Base-by-base conservation (phyloP, 2,113 vertebrate species). In the Nothobranchius kuhntae region DNA sequence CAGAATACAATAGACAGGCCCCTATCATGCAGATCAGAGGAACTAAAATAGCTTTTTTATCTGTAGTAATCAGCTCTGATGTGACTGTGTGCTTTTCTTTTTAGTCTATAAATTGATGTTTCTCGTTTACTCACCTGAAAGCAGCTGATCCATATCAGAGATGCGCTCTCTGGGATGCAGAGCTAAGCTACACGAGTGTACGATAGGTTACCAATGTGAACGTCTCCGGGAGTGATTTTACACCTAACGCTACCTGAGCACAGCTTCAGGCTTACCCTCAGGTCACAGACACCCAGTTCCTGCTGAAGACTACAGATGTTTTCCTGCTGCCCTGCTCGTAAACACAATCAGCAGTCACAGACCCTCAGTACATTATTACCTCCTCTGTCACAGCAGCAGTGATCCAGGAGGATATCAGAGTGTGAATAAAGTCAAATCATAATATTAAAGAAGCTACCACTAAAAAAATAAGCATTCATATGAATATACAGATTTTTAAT, bases 11-110 rank as follows among this genome's bases (percentile, higher is more conserved):
- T 76, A 78, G 76, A 66, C 75, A 59, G 67, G 73, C 75, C 66
- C 65, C 44, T 63, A 64, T 68, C 55, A 44, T 36, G 54, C 71
- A 68, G 60, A 85, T 84, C 85, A 83, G 59, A 77, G 26, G 72
- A 69, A 65, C 74, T 0, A 56, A 81, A 83, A 87, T 85, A 89
- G 71, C 85, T 86, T 81, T 70, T 76, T 78, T 69, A 55, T 50
- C 46, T 75, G 76, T 48, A 44, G 75, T 65, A 80, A 85, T 85
- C 66, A 84, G 64, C 7, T 13, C 50, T 21, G 71, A 74, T 52
- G 59, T 61, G 67, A 50, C 70, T 15, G 47, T 45, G 21, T 15
- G 38, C 59, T 44, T 65, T 65, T 80, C 42, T 75, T 55, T 76
- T 75, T 48, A 52, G 47, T 85, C 65, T 26, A 68, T 24, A 47